Evolutionary conservation across 2,797 vertebrate genomes (phyloP), one percentile per base, ranked within the genome.

Genomic region (Novumbra hubbsi): DNA sequence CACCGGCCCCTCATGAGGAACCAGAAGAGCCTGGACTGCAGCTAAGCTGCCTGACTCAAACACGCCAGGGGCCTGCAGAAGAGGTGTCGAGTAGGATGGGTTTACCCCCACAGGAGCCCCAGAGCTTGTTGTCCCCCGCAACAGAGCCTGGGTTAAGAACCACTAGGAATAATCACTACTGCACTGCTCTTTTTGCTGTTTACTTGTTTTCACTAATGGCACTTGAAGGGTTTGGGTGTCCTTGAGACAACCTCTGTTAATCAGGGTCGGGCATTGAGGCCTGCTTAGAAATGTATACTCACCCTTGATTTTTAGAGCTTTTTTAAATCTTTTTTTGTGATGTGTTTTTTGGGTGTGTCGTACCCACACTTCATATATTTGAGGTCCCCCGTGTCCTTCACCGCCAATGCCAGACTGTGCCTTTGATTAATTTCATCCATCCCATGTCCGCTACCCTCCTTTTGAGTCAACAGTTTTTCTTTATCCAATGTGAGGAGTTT

Each of bases 1-100:
- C 98, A 99, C 90, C 95, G 96, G 87, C 98, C 98, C 66, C 93
- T 99, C 80, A 99, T 99, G 98, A 95, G 98, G 79, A 99, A 99
- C 93, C 97, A 99, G 94, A 99, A 98, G 94, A 98, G 93, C 92
- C 89, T 96, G n/a, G 97, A 99, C 57, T 94, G 95, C 88, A 98
- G 95, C 93, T 99, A 97, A 80, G 89, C 87, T n/a, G 73, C 63
- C 87, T n/a, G 73, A 6, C 16, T 32, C 17, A 3, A 64, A 64
- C 63, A 17, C 28, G 17, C 63, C 63, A 32, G 16, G 71, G 0
- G 38, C 74, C 77, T 68, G 80, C 75, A 24, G 70, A 81, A 57
- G 73, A 88, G 90, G 90, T 89, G 93, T 21, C 16, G 17, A 12
- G 11, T 9, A n/a, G 52, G 52, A 55, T 21, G n/a, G 52, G 19